These are phyloP conservation scores for Drosophila conformis DNA, from an alignment of 2,888 invertebrate genomes.

Conservation along the genomic window DNA sequence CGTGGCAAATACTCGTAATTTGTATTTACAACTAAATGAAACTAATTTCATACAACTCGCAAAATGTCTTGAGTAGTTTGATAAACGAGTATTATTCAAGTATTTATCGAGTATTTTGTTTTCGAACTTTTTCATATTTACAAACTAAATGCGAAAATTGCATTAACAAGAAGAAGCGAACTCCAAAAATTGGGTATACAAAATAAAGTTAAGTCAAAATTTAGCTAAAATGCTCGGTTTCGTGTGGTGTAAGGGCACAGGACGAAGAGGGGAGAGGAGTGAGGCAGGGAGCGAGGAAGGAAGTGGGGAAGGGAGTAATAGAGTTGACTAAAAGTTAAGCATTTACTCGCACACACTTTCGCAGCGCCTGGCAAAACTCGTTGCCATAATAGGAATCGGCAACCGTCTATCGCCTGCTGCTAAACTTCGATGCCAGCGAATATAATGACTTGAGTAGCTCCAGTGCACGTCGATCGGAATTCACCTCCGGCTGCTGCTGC, in stretches of 20 bases:
- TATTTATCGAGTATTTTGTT: slow-evolving; percentile 59
- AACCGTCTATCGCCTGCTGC: slow-evolving; percentile 87
- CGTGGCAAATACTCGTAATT: slow-evolving; percentile 40
- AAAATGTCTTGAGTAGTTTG: slow-evolving; percentile 26
- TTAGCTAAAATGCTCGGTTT: slow-evolving; percentile 28
- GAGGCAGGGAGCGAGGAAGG: background rate
- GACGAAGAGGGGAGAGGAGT: background rate
- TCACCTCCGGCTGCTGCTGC: slow-evolving; percentile 54
- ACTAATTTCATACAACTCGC: slow-evolving; percentile 73
- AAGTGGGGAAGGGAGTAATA: slow-evolving; percentile 19
- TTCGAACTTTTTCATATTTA: slow-evolving; percentile 68
- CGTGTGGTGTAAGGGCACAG: background rate
- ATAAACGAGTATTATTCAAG: slow-evolving; percentile 35
- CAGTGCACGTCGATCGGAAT: slow-evolving; percentile 91
- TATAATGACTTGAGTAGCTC: slow-evolving; percentile 93
- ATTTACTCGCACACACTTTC: slow-evolving; percentile 45
- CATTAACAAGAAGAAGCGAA: slow-evolving; percentile 54
- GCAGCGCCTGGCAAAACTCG: slow-evolving; percentile 50
- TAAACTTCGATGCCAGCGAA: slow-evolving; percentile 92
- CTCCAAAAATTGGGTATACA: slow-evolving; percentile 13
- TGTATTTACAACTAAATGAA: slow-evolving; percentile 64
- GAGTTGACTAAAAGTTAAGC: slow-evolving; percentile 78
- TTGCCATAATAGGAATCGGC: slow-evolving; percentile 67
- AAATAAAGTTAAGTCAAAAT: slow-evolving; percentile 16
- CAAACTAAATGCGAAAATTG: slow-evolving; percentile 67